Conservation (phyloP, 2,113 vertebrate species). For the Psilopsiagon aurifrons region DNA sequence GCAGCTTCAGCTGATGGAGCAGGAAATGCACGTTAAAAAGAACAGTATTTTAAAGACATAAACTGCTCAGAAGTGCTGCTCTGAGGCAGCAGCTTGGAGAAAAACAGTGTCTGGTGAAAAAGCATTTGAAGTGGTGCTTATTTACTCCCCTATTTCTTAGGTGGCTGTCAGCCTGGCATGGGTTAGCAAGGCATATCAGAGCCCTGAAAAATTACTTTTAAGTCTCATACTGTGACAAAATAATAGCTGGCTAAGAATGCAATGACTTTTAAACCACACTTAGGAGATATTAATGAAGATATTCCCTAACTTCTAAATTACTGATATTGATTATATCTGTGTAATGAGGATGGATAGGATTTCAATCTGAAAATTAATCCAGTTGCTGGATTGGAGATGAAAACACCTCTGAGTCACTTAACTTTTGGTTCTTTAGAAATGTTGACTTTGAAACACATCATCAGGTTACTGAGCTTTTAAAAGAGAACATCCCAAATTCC, state of each 20-base stretch:
- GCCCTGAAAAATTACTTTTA: slow-evolving; percentile 13
- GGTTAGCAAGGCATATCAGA: background rate
- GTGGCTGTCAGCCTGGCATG: background rate
- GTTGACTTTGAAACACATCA: background rate
- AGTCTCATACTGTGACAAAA: background rate
- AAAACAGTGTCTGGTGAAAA: background rate
- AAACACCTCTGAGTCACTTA: slow-evolving; percentile 11
- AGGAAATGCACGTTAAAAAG: background rate
- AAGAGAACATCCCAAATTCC: background rate
- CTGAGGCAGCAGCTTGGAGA: background rate
- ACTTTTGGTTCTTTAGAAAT: background rate
- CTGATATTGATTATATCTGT: slow-evolving; percentile 49
- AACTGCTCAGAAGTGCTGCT: background rate
- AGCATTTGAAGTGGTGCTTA: slow-evolving; percentile 10
- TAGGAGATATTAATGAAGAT: slow-evolving; percentile 56
- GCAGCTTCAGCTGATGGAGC: background rate
- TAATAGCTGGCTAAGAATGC: background rate
- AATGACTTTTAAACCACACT: background rate
- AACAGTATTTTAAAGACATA: background rate
- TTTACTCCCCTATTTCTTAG: slow-evolving; percentile 21
- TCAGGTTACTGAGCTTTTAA: background rate
- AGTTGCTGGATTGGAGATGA: background rate
- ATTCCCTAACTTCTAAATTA: slow-evolving; percentile 18
- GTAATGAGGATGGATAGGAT: slow-evolving; percentile 51
- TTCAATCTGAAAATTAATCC: slow-evolving; percentile 32